These are phyloP conservation scores for Lasius fuliginosus DNA, from an alignment of 2,888 invertebrate species.

Conservation along the genomic window DNA sequence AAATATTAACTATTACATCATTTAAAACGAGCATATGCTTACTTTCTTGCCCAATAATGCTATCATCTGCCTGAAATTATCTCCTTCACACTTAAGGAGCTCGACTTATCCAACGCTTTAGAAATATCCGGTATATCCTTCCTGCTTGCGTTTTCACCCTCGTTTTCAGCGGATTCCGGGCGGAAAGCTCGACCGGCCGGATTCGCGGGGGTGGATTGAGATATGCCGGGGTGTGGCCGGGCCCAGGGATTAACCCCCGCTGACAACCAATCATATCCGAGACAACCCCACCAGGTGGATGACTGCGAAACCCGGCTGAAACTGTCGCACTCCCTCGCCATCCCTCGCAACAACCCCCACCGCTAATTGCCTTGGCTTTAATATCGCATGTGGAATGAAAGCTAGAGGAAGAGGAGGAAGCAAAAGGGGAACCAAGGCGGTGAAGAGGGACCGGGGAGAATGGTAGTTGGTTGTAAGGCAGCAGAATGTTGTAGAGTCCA, in stretches of 20 bases:
- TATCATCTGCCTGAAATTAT: constrained; percentile 50
- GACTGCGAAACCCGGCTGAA: constrained; percentile 71
- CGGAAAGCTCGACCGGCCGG: constrained; percentile 55
- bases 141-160: constrained; percentile 58
- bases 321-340: constrained; percentile 70
- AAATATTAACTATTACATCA: constrained; percentile 45
- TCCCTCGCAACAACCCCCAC: constrained; percentile 71
- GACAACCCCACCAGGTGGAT: constrained; percentile 78
- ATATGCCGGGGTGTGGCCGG: constrained; percentile 83
- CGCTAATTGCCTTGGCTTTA: constrained; percentile 84
- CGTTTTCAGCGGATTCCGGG: constrained; percentile 51
- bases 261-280: constrained; percentile 83
- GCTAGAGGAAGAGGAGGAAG: constrained; percentile 51
- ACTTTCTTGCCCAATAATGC: constrained; percentile 40
- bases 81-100: constrained; percentile 48
- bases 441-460: constrained; percentile 42
- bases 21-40: constrained; percentile 40
- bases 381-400: constrained; percentile 83
- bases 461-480: constrained; percentile 63
- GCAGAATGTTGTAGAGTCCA: constrained; percentile 60
- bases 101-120: constrained; percentile 16
- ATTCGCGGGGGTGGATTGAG: constrained; percentile 81
- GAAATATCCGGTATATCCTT: constrained; percentile 46
- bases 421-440: constrained; percentile 43
- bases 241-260: constrained; percentile 80